Conservation (phyloP, 2,888 invertebrate species). For the Zhengitettix transpicula region DNA sequence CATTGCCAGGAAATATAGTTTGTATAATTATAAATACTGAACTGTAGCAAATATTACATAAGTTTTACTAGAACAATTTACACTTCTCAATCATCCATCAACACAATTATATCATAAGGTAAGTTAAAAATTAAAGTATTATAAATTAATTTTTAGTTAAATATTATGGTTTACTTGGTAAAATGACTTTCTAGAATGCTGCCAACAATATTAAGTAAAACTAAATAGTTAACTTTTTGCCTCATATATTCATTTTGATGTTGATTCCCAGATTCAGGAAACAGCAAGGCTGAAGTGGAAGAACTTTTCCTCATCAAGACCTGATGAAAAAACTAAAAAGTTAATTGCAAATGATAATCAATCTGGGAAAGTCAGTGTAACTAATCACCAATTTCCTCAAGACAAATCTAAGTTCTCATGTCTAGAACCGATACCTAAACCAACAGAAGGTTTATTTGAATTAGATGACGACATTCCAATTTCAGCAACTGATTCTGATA, state of each 20-base stretch:
- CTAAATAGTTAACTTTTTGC: not conserved
- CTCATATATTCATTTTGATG: not conserved
- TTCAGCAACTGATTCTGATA: conserved; percentile 13
- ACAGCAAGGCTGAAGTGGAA: not conserved
- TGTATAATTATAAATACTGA: too few species aligned
- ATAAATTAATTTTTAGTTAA: too few species aligned
- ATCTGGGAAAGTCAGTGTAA: not conserved
- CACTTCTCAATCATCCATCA: conserved; percentile 16
- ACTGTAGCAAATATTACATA: too few species aligned
- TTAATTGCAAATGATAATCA: not conserved
- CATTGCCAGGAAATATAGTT: too few species aligned
- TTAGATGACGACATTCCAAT: conserved; percentile 7
- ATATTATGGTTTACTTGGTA: too few species aligned
- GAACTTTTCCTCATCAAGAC: not conserved
- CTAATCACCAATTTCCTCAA: not conserved
- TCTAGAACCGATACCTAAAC: not conserved
- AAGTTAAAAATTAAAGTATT: too few species aligned
- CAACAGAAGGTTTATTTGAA: conserved; percentile 1
- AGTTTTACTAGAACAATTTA: too few species aligned
- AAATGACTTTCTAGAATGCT: too few species aligned
- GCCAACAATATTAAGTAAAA: too few species aligned
- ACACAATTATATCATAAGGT: too few species aligned
- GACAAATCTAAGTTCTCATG: not conserved
- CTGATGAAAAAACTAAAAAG: not conserved
- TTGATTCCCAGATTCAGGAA: not conserved